Evolutionary conservation across 2,888 invertebrate species (phyloP).

Genomic region (Poecilobothrus nobilitatus): DNA sequence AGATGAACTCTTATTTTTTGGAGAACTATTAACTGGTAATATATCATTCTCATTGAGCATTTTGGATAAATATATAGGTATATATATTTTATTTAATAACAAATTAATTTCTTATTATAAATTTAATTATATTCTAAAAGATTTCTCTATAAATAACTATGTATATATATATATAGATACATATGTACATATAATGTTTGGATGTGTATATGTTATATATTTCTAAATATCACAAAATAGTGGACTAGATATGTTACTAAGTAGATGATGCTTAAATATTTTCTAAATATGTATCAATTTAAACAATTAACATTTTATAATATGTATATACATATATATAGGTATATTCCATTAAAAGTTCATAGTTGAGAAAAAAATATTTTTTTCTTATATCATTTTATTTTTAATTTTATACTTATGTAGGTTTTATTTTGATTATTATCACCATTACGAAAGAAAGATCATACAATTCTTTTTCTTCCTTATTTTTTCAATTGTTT

Average conservation of each 20-base stretch:
- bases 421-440: not conserved
- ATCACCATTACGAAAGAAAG: not conserved
- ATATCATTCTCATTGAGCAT: not conserved
- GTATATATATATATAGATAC: not conserved
- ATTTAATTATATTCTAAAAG: not conserved
- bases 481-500: not conserved
- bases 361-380: not conserved
- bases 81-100: not conserved
- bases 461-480: not conserved
- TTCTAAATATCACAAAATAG: not conserved
- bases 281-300: not conserved
- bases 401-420: not conserved
- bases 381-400: not conserved
- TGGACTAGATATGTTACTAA: conserved; percentile 6
- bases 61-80: not conserved
- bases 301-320: not conserved
- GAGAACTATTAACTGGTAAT: not conserved
- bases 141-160: not conserved
- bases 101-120: not conserved
- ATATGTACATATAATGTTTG: not conserved
- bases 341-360: not conserved
- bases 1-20: conserved; percentile 2
- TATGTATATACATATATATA: not conserved
- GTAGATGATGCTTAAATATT: not conserved
- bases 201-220: not conserved